Evolutionary conservation across 2,797 vertebrate species (phyloP).

Genomic region (Rhabdophis nuchalis): DNA sequence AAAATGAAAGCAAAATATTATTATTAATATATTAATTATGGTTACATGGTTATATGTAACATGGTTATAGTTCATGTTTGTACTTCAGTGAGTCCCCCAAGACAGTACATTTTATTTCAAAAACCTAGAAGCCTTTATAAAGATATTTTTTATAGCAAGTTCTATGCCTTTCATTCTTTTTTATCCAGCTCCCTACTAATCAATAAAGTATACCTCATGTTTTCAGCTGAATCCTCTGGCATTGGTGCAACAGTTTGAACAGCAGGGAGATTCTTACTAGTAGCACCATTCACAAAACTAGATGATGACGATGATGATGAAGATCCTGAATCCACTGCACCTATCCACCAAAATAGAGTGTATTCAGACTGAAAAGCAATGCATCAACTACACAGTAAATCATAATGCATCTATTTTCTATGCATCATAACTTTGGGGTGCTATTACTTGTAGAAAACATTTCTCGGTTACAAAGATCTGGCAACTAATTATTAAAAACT

Average conservation of each 20-base stretch:
- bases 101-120: background rate
- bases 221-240: conserved; percentile 97
- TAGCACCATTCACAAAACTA: conserved; percentile 97
- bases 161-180: background rate
- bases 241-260: conserved; percentile 98
- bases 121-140: background rate
- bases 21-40: background rate
- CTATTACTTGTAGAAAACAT: conserved; percentile 24
- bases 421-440: conserved; percentile 11
- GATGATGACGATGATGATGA: conserved; percentile 96
- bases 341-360: conserved; percentile 73
- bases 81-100: background rate
- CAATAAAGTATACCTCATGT: conserved; percentile 82
- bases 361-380: conserved; percentile 56
- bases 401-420: background rate
- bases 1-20: background rate
- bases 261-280: conserved; percentile 97
- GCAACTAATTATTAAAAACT: background rate
- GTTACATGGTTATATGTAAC: background rate
- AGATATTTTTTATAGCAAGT: background rate
- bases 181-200: background rate
- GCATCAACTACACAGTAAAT: background rate
- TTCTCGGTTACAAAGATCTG: background rate
- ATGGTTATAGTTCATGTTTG: background rate
- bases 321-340: conserved; percentile 94